Evolutionary conservation across 2,888 invertebrate species (phyloP), one percentile per base, ranked within the genome.

Genomic region (Isoperla grammatica): DNA sequence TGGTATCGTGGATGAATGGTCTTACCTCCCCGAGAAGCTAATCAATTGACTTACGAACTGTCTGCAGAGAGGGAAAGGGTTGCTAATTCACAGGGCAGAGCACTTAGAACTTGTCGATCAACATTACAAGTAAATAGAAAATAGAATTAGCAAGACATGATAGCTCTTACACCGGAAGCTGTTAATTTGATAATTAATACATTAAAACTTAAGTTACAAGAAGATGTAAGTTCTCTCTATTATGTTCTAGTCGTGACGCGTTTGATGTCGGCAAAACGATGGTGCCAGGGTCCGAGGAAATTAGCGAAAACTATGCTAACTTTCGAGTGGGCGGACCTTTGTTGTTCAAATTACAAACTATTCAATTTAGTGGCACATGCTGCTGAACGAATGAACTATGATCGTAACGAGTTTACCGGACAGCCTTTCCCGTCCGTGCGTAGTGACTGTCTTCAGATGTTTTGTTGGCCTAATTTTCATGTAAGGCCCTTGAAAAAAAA

Each of bases 11-110:
- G 35, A 50, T 37, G 20, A 39, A 53, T 39, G 53, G 37, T 53
- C 53, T 53, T 19, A 49, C 23, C 29, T 49, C 23, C 29, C 29
- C 15, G 15, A 49, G 37, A 37, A 15, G 37, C 53, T 53, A 53
- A 53, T 53, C 53, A 53, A 53, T 53, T 53, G 53, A 37, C 39
- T 53, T 53, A 53, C 37, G 39, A 53, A 37, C 53, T 6, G 46
- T 19, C 22, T 46, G 29, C 15, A 50, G 49, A 29, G 53, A 53
- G 15, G 29, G 53, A 39, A 53, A 19, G 53, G 53, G 53, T 53
- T 53, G 40, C 15, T 35, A 15, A 23, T 29, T 49, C 49, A 9
- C 46, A 45, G n/a, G 22, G 20, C 19, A 46, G 19, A 53, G 53
- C 53, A 53, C 53, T 53, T 53, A 39, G 40, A 37, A 53, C 53